A percentile compares a stretch with the other conserved stretches of the same genome.
Conservation (phyloP, 1,140 invertebrate species). For the Euwallacea similis region DNA sequence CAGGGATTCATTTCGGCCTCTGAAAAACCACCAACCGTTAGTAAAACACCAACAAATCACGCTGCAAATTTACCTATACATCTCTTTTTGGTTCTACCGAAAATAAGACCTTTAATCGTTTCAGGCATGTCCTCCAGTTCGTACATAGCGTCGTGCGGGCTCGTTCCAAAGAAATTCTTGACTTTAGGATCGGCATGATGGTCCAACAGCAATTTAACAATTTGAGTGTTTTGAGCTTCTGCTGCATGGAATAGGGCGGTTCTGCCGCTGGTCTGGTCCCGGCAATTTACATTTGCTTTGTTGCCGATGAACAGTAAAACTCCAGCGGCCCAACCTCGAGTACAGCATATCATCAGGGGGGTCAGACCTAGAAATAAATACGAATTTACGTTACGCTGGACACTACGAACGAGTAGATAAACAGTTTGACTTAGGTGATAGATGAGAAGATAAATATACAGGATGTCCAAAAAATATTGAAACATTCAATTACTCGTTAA, state of each 20-base stretch:
- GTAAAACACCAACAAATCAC: neutral
- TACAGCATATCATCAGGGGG: slow-evolving; percentile 45
- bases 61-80: slow-evolving; percentile 9
- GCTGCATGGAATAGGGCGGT: slow-evolving; percentile 49
- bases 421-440: neutral
- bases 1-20: slow-evolving; percentile 29
- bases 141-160: slow-evolving; percentile 49
- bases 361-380: slow-evolving; percentile 43
- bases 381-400: neutral
- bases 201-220: slow-evolving; percentile 43
- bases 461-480: neutral
- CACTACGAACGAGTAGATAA: neutral
- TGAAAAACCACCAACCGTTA: neutral
- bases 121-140: slow-evolving; percentile 46
- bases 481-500: too few relatives aligned
- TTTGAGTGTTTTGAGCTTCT: slow-evolving; percentile 43
- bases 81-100: slow-evolving; percentile 40
- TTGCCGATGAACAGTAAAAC: slow-evolving; percentile 39
- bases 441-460: too few relatives aligned
- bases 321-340: slow-evolving; percentile 37
- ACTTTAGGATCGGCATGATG: slow-evolving; percentile 45
- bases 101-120: slow-evolving; percentile 44
- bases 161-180: slow-evolving; percentile 48
- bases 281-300: slow-evolving; percentile 43
- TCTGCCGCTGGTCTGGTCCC: slow-evolving; percentile 46